A percentile compares a stretch with the other conserved stretches of the same genome.
Conservation (phyloP, 1,140 invertebrate genomes). For the Elymnias hypermnestra region DNA sequence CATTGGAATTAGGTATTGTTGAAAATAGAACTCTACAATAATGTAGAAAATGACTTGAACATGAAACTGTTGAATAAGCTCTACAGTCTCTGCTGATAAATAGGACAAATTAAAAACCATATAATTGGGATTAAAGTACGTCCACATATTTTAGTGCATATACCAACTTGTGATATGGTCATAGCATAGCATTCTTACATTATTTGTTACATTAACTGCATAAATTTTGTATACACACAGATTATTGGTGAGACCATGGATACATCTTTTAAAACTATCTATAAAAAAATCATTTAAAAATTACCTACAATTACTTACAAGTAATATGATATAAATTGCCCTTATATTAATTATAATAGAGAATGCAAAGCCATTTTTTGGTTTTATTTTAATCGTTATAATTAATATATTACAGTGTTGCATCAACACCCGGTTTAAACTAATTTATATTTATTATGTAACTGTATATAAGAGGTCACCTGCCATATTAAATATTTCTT, state of each 20-base stretch:
- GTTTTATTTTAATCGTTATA: slow-evolving; percentile 47
- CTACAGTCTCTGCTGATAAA: too few relatives aligned
- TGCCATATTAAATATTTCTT: too few relatives aligned
- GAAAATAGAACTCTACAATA: too few relatives aligned
- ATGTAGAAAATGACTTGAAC: too few relatives aligned
- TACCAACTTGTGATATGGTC: too few relatives aligned
- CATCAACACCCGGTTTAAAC: slow-evolving; percentile 41
- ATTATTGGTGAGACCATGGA: slow-evolving; percentile 7
- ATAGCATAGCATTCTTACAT: too few relatives aligned
- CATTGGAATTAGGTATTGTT: too few relatives aligned
- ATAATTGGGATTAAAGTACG: too few relatives aligned
- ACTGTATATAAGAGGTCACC: slow-evolving; percentile 6
- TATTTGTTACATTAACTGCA: too few relatives aligned
- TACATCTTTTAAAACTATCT: slow-evolving; percentile 28
- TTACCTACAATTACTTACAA: slow-evolving; percentile 46
- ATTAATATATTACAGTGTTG: slow-evolving; percentile 38
- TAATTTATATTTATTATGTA: slow-evolving; percentile 23
- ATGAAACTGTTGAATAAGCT: too few relatives aligned
- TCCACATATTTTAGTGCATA: too few relatives aligned
- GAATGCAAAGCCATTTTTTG: slow-evolving; percentile 65
- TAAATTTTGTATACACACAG: slow-evolving; percentile 6
- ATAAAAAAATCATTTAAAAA: slow-evolving; percentile 51
- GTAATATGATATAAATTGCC: slow-evolving; percentile 57
- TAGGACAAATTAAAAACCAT: too few relatives aligned
- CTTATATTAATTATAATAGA: slow-evolving; percentile 46